Evolutionary conservation across 2,888 invertebrate genomes (phyloP), one percentile per base, ranked within the genome.

Genomic region (Noctua fimbriata): DNA sequence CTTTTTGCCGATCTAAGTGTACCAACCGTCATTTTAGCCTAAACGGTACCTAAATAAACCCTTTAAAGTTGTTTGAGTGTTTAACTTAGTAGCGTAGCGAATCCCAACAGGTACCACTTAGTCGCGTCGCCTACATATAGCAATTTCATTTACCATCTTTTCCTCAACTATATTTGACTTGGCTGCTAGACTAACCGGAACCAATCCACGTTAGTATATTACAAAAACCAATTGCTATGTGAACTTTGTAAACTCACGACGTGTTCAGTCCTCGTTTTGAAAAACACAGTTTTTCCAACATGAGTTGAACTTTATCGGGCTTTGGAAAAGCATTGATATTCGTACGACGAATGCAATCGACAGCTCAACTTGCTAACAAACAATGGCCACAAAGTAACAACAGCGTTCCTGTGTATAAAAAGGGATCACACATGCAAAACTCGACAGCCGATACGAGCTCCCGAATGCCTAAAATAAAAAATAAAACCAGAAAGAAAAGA

Each of bases 331-430:
- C 66, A 79, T 84, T 71, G 32, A 67, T n/a, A 76, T 81, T 73
- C 66, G 73, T 41, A 65, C 49, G 60, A 47, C 47, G 55, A 60
- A 69, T 79, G 79, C 60, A 63, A 69, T 72, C 60, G 79, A 84
- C 81, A 84, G 67, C 55, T 79, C 67, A 79, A 79, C 67, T 79
- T 82, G 58, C 21, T 63, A 72, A 72, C 71, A 69, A 84, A 81
- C 60, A 79, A 72, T 84, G 18, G 52, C 32, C 67, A 55, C 81
- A 79, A 82, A 84, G 81, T 69, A 69, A 82, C 71, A 81, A 58
- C 69, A 32, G 55, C 60, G n/a, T n/a, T 44, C 18, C 18, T 84
- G 52, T 79, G 60, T 82, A 63, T 79, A 72, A 82, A 81, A 84
- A 82, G 18, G 47, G 67, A 63, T 79, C 55, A 69, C 79, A 81